Base-by-base conservation (phyloP, 1,140 invertebrate genomes). In the Dolichoris vasculosae region DNA sequence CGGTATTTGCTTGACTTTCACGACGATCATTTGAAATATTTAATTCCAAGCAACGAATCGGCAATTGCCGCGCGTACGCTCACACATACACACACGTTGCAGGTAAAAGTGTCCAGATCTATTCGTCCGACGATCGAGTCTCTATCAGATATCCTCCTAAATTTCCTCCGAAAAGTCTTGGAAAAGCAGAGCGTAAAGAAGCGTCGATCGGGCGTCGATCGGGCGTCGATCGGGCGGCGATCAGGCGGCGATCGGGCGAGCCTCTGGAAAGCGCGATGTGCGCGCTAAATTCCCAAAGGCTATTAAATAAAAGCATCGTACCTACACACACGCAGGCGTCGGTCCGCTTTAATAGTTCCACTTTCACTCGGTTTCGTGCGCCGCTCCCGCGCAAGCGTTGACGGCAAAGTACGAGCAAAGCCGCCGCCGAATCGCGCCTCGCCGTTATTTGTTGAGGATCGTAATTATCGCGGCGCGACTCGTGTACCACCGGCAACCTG, bases 261-360 rank as follows among this genome's bases (percentile, higher is more conserved):
- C 32, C 51, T 38, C 26, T 76, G 82, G 82, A 76, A 83, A 82
- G 48, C 38, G 69, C 26, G 35, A 46, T 13, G 26, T 38, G 35
- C 35, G 13, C 0, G 48, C 26, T 64, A 30, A 40, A 79, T 40
- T 64, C 55, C 40, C 13, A 15, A 8, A 48, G 7, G 43, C 82
- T 48, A 30, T 77, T 13, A 78, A 84, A 77, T 77, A 84, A 67
- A 84, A 76, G 51, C 51, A 59, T 75, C 81, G 78, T 11, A 8
- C 3, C 7, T n/a, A n/a, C n/a, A 38, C 69, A 35, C 79, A 23
- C 75, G 75, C 30, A 32, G 23, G 64, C 43, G 59, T 3, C 43
- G 30, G 20, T 67, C 59, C n/a, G 82, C 43, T 69, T 80, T 80
- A 80, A 71, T 73, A 84, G 83, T 79, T 84, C 83, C 63, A 80